phyloP scores from a whole-genome alignment of 2,797 vertebrate species.

The Ceyx erithaca region DNA sequence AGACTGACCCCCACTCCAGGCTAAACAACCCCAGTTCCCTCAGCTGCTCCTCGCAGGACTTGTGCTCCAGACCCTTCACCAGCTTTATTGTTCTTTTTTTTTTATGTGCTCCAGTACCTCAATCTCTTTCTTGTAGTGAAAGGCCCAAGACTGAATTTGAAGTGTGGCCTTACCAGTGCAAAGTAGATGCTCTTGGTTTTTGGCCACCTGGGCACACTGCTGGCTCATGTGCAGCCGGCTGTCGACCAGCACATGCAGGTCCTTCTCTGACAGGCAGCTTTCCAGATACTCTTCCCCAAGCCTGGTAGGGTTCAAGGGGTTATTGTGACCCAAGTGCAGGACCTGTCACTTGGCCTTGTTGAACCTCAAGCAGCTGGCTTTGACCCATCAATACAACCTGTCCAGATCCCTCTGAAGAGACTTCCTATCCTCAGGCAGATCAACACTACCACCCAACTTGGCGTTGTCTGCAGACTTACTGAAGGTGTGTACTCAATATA shows the following conservation, averaged over 20 bases:
- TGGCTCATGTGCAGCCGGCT: not conserved
- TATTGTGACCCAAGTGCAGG: not conserved
- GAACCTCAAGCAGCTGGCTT: not conserved
- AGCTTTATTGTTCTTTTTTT: not conserved
- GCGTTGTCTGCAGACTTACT: not conserved
- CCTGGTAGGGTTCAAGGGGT: rapidly evolving
- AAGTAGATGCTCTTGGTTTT: not conserved
- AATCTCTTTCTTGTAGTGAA: not conserved
- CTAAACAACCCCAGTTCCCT: not conserved
- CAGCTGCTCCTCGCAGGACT: not conserved
- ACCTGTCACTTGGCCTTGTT: not conserved
- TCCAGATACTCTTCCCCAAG: not conserved
- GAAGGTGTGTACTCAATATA: not conserved
- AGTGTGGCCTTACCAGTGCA: not conserved
- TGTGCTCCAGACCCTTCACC: not conserved
- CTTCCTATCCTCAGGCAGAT: not conserved
- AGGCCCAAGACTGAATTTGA: too few relatives aligned
- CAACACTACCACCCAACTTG: not conserved
- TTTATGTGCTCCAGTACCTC: not conserved
- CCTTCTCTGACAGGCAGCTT: rapidly evolving
- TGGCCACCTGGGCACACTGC: not conserved
- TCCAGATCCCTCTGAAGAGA: not conserved
- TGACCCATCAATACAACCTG: rapidly evolving
- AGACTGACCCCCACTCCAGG: rapidly evolving
- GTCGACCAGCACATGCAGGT: rapidly evolving